Evolutionary conservation across 2,797 vertebrate species (phyloP).

Genomic region (Schizopygopsis pylzovi): DNA sequence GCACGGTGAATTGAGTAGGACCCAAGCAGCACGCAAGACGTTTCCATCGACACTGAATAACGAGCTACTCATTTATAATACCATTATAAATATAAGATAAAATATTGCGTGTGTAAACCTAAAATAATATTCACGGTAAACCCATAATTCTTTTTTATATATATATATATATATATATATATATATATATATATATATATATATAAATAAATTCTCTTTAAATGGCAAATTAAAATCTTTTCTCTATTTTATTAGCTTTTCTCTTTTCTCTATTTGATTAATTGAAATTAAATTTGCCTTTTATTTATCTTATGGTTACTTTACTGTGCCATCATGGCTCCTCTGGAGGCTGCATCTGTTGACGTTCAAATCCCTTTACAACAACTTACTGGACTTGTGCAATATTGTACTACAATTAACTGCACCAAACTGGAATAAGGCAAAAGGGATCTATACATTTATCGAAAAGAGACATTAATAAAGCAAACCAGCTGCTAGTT

Average conservation of each 20-base stretch:
- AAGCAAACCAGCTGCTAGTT: conserved; percentile 15
- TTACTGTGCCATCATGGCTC: not conserved
- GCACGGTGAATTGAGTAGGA: not conserved
- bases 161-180: too few species aligned
- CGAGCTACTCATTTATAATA: not conserved
- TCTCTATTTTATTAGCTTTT: not conserved
- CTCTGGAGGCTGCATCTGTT: not conserved
- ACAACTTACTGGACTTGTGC: not conserved
- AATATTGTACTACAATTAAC: conserved; percentile 5
- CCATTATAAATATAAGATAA: not conserved
- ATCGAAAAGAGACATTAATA: conserved; percentile 26
- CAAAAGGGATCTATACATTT: conserved; percentile 18
- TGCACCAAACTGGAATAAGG: conserved; percentile 24
- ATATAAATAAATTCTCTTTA: not conserved
- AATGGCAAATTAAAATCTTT: not conserved
- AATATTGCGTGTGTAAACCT: not conserved
- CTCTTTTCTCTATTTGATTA: not conserved
- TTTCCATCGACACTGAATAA: not conserved
- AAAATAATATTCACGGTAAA: too few species aligned
- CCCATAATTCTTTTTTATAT: not conserved
- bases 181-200: too few species aligned
- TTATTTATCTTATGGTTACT: not conserved
- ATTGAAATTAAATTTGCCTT: not conserved
- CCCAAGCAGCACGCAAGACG: conserved; percentile 29
- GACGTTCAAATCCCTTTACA: not conserved